phyloP scores from a whole-genome alignment of 2,797 vertebrate genomes.

The Myotis myotis region DNA sequence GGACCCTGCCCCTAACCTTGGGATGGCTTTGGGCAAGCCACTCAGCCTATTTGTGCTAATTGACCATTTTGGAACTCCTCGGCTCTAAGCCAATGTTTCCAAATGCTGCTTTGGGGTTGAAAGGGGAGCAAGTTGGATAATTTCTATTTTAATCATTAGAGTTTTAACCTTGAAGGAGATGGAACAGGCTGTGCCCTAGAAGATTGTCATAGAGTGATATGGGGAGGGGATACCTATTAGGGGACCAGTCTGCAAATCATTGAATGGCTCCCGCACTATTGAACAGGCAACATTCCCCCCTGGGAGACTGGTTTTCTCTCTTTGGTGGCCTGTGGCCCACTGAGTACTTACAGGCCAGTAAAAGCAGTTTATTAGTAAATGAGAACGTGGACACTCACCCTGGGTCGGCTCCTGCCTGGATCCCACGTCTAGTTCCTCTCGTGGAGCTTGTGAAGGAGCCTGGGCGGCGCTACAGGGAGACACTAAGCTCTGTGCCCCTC shows the following conservation, averaged over 20 bases:
- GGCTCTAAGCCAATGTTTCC: not conserved
- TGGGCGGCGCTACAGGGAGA: not conserved
- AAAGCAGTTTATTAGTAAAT: slow-evolving; percentile 38
- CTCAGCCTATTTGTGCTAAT: not conserved
- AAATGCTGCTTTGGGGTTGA: not conserved
- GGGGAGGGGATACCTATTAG: not conserved
- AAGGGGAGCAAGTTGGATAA: not conserved
- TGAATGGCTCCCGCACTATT: not conserved
- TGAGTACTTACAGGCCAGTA: slow-evolving; percentile 7
- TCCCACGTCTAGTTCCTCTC: not conserved
- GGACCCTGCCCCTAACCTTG: not conserved
- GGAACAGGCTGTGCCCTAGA: not conserved
- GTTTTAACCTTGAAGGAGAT: not conserved
- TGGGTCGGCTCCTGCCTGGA: not conserved
- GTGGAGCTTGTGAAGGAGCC: not conserved
- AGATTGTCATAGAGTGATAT: not conserved
- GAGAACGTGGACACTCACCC: not conserved
- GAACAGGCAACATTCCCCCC: not conserved
- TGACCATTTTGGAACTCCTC: not conserved
- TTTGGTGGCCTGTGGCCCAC: not conserved
- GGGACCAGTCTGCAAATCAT: not conserved
- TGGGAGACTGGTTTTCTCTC: not conserved
- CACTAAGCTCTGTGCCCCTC: not conserved
- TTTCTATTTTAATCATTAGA: not conserved
- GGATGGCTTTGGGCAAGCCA: not conserved